Conservation (phyloP, 2,888 invertebrate species). For the Phengaris arion region DNA sequence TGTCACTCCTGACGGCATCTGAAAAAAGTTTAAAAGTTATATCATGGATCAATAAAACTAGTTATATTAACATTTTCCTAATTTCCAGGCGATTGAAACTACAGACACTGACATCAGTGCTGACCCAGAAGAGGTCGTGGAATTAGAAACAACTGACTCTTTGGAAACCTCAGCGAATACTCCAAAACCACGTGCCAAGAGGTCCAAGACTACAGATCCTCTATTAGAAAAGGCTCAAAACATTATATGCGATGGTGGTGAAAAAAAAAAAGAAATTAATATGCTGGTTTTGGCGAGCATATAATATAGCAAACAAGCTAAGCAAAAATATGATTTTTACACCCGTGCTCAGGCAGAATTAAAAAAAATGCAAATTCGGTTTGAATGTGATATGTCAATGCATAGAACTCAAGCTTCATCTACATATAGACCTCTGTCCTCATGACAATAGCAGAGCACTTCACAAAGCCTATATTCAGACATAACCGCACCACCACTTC, state of each 20-base stretch:
- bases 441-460: background rate
- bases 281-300: slow-evolving; percentile 38
- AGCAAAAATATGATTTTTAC: slow-evolving; percentile 39
- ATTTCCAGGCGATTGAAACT: too few species aligned
- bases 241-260: slow-evolving; percentile 31
- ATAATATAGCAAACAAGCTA: slow-evolving; percentile 37
- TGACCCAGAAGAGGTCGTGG: too few species aligned
- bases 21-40: too few species aligned
- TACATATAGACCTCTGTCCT: background rate
- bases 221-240: slow-evolving; percentile 35
- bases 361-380: slow-evolving; percentile 37
- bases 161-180: too few species aligned
- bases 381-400: slow-evolving; percentile 35
- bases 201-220: slow-evolving; percentile 32
- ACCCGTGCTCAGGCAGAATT: slow-evolving; percentile 37
- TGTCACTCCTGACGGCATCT: too few species aligned
- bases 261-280: slow-evolving; percentile 36
- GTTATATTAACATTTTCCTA: too few species aligned
- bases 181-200: background rate
- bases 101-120: too few species aligned
- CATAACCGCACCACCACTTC: background rate
- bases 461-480: slow-evolving; percentile 1
- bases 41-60: too few species aligned
- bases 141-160: too few species aligned
- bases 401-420: slow-evolving; percentile 26